A percentile compares a stretch with the other conserved stretches of the same genome.
Conservation (phyloP, 2,113 vertebrate genomes). For the Ochotona princeps region DNA sequence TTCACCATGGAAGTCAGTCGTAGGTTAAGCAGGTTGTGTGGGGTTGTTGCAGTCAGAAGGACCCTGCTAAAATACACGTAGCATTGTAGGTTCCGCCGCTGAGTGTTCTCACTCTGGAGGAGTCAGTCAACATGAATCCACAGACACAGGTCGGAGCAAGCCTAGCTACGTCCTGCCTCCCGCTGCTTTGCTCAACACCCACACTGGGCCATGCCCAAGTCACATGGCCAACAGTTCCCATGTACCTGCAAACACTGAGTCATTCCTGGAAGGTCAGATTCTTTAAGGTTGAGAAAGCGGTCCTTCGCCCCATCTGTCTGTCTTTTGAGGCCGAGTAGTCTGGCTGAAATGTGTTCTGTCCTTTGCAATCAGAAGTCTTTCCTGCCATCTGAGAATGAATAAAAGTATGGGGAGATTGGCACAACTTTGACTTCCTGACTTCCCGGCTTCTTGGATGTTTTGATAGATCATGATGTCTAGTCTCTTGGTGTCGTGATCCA, state of each 20-base stretch:
- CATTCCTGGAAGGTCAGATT: neutral
- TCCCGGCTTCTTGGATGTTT: neutral
- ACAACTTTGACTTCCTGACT: neutral
- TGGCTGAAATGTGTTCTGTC: neutral
- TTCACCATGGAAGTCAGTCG: neutral
- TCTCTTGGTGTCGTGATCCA: neutral
- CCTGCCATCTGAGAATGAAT: neutral
- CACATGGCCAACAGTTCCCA: neutral
- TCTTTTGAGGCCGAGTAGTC: neutral
- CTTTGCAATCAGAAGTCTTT: neutral
- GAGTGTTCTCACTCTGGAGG: neutral
- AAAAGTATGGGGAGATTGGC: neutral
- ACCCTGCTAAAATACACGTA: neutral
- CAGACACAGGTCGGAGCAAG: neutral
- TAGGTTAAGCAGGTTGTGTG: neutral
- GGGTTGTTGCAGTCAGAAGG: neutral
- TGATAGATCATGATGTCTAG: neutral
- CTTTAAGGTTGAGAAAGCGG: neutral
- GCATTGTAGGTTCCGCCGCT: neutral
- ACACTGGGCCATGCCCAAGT: fast-evolving
- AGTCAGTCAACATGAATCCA: neutral
- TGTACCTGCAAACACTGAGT: neutral
- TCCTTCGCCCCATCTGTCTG: neutral
- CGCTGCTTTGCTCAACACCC: neutral
- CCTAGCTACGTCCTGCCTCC: neutral